Evolutionary conservation across 2,888 invertebrate genomes (phyloP), one percentile per base, ranked within the genome.

Genomic region (Andrena trimmerana): DNA sequence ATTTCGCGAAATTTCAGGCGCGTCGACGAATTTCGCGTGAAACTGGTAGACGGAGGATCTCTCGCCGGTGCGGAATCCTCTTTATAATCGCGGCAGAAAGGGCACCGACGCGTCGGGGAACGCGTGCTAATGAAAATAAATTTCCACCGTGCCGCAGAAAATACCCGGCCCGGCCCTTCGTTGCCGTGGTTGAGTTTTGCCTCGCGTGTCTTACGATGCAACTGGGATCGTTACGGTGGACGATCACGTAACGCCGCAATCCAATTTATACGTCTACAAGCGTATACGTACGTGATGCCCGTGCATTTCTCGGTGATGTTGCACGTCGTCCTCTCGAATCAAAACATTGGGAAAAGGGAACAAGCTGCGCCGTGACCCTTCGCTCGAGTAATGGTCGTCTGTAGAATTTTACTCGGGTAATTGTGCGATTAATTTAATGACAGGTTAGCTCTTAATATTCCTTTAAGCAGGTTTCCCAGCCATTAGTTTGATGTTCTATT

Each of bases 91-190:
- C 78, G 24, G 60, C 50, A 52, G 71, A 84, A 77, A 68, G 36
- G 77, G 29, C 74, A 57, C 16, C 33, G 67, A 24, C 57, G 66
- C 48, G 65, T n/a, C 57, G 69, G 54, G 52, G 71, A 31, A 31
- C 68, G 29, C 66, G 76, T 73, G 71, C 73, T 78, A 86, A 86
- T 83, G 86, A 83, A 84, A 84, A 83, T 84, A 86, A 81, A 86
- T 86, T 84, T 84, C 66, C 57, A n/a, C 36, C 60, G 6, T n/a
- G 16, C 20, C 3, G 4, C 67, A 33, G 24, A 24, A 50, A 50
- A 67, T 31, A 36, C 65, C 48, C 42, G 8, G 0, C 29, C 5
- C 52, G 8, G 2, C 29, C 5, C 27, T 31, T 66, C 52, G 66
- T 24, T 20, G 29, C 50, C 50, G 13, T n/a, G 24, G 66, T 50